Percentiles rank a stretch among this genome's conserved stretches.
These are phyloP conservation scores for Oxystoma pomonae DNA, from an alignment of 2,888 invertebrate species.

Conservation along the genomic window DNA sequence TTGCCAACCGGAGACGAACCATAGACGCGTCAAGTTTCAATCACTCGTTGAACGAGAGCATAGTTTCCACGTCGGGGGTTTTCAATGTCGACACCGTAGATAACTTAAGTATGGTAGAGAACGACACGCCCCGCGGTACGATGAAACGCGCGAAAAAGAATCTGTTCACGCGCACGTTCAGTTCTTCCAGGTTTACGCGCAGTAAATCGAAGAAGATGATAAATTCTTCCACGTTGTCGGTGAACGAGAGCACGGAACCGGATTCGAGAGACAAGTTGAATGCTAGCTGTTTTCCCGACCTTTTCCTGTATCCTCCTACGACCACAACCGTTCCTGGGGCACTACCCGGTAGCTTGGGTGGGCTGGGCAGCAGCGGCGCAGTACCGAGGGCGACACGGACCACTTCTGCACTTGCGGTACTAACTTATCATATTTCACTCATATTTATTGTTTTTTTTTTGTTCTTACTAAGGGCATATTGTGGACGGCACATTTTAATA, in stretches of 20 bases:
- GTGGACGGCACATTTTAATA: no score
- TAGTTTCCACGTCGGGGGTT: conserved; percentile 42
- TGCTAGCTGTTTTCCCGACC: conserved; percentile 43
- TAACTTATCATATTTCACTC: conserved; percentile 41
- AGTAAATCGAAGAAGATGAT: conserved; percentile 34
- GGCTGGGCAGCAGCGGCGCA: conserved; percentile 7
- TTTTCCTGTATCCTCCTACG: conserved; percentile 37
- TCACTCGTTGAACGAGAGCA: conserved; percentile 40
- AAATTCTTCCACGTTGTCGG: conserved; percentile 38
- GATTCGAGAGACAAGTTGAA: conserved; percentile 35
- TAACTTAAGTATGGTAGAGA: conserved; percentile 33
- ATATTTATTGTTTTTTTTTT: no score
- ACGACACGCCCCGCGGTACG: conserved; percentile 25
- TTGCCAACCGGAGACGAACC: conserved; percentile 43
- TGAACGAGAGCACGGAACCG: conserved; percentile 29
- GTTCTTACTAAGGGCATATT: no score
- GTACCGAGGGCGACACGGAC: conserved; percentile 36
- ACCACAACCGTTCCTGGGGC: neutral
- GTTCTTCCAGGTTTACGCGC: conserved; percentile 40
- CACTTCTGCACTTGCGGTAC: conserved; percentile 44
- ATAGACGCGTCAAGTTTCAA: conserved; percentile 38
- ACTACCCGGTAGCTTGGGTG: conserved; percentile 20
- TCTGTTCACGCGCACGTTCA: conserved; percentile 43
- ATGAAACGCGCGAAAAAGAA: conserved; percentile 40
- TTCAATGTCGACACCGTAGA: conserved; percentile 43